These are phyloP conservation scores for Andrena cerasifolii DNA, from an alignment of 1,140 invertebrate species.

Conservation along the genomic window DNA sequence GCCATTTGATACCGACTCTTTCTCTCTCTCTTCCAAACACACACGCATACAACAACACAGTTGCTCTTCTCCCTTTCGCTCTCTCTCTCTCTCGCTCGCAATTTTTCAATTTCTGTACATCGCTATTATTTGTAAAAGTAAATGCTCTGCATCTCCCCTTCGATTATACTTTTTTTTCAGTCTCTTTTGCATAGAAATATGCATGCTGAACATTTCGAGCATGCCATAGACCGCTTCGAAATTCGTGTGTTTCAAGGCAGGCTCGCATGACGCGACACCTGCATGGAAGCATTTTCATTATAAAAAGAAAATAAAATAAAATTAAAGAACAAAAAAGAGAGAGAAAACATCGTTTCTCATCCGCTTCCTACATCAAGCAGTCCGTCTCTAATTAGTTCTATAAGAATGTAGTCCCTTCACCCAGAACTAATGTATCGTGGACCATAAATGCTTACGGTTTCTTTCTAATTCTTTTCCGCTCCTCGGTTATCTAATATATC, in stretches of 20 bases:
- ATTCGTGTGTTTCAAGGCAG: slow-evolving; percentile 74
- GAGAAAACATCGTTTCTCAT: slow-evolving; percentile 28
- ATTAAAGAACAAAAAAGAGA: slow-evolving; percentile 4
- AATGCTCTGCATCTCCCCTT: slow-evolving; percentile 68
- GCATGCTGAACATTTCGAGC: slow-evolving; percentile 72
- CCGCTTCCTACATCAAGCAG: slow-evolving; percentile 33
- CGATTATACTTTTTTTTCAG: slow-evolving; percentile 70
- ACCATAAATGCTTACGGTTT: slow-evolving; percentile 72
- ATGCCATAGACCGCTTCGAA: slow-evolving; percentile 74
- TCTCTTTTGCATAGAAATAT: slow-evolving; percentile 73
- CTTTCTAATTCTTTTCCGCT: slow-evolving; percentile 58
- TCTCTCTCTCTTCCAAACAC: slow-evolving; percentile 41
- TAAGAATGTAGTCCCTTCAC: slow-evolving; percentile 79
- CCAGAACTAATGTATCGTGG: slow-evolving; percentile 76
- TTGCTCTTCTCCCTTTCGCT: slow-evolving; percentile 10
- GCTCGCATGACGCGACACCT: slow-evolving; percentile 72
- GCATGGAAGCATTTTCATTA: slow-evolving; percentile 76
- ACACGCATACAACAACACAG: slow-evolving; percentile 41
- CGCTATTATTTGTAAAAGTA: slow-evolving; percentile 64
- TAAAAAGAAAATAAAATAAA: slow-evolving; percentile 56
- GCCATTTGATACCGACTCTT: slow-evolving; percentile 54
- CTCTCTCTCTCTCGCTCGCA: slow-evolving; percentile 27
- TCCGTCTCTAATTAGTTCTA: slow-evolving; percentile 70
- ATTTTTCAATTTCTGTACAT: slow-evolving; percentile 58
- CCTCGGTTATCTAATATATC: slow-evolving; percentile 73